Evolutionary conservation across 92 coral and sea anemone genomes (phyloP).

Genomic region (Porites cylindrica): DNA sequence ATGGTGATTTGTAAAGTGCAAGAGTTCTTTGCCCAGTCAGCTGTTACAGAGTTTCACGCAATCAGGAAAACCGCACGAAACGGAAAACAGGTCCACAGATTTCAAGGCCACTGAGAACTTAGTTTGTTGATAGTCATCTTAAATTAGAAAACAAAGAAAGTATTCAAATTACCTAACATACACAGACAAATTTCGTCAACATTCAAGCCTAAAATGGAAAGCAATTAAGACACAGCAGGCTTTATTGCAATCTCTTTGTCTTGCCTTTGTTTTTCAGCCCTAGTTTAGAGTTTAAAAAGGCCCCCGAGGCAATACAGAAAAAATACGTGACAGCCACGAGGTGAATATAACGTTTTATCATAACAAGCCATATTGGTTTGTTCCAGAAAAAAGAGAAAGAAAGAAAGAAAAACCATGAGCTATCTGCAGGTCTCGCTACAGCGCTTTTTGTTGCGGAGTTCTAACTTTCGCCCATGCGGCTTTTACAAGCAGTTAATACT

Average conservation of each 20-base stretch:
- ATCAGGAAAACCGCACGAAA: constrained; percentile 29
- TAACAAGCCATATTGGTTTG: constrained; percentile 38
- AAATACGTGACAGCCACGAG: constrained; percentile 7
- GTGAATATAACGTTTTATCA: constrained; percentile 9
- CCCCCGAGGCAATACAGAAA: constrained; percentile 49
- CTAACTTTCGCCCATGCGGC: constrained; percentile 4
- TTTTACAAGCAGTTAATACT: constrained; percentile 48
- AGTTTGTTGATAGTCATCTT: constrained; percentile 49
- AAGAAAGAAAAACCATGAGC: constrained; percentile 12
- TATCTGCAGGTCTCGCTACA: constrained; percentile 1
- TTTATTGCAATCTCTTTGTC: constrained; percentile 65
- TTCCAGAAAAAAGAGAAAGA: not conserved
- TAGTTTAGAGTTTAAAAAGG: constrained; percentile 22
- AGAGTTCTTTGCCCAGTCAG: constrained; percentile 41
- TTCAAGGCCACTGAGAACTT: constrained; percentile 12
- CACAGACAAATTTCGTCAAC: constrained; percentile 67
- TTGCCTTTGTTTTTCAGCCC: constrained; percentile 47
- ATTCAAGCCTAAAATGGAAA: constrained; percentile 65
- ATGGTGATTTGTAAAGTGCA: constrained; percentile 57
- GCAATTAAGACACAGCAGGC: constrained; percentile 71
- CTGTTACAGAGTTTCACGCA: constrained; percentile 45
- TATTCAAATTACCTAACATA: constrained; percentile 65
- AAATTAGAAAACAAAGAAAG: constrained; percentile 63
- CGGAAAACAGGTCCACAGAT: constrained; percentile 2
- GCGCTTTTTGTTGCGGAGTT: not conserved